Evolutionary conservation across 2,888 invertebrate genomes (phyloP).

Genomic region (Cataglyphis cursor): DNA sequence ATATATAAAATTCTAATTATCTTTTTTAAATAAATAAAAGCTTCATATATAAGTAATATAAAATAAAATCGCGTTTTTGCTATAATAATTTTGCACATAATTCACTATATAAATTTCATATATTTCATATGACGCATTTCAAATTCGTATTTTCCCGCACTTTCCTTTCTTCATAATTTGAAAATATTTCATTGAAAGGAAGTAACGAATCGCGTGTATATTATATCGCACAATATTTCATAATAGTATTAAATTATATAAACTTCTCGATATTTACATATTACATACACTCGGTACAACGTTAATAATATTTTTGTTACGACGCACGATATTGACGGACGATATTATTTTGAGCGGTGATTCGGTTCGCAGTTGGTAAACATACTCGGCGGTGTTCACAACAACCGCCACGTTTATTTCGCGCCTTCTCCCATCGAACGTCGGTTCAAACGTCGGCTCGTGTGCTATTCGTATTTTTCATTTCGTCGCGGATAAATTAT

Average conservation of each 20-base stretch:
- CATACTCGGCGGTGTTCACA: not conserved
- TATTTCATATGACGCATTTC: not conserved
- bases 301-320: not conserved
- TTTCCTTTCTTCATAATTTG: not conserved
- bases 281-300: not conserved
- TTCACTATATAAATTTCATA: not conserved
- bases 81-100: not conserved
- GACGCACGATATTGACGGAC: too few species aligned
- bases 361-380: not conserved
- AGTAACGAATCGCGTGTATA: not conserved
- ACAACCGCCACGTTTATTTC: not conserved
- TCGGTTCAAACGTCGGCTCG: not conserved
- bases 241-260: not conserved
- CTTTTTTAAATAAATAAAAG: not conserved
- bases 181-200: not conserved
- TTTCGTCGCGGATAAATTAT: not conserved
- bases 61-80: not conserved
- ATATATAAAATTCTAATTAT: not conserved
- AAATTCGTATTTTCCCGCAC: not conserved
- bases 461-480: not conserved
- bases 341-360: not conserved
- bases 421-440: not conserved
- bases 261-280: not conserved
- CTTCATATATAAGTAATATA: not conserved
- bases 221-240: not conserved